These are phyloP conservation scores for Xenopus borealis DNA, from an alignment of 2,113 vertebrate genomes.

Conservation along the genomic window DNA sequence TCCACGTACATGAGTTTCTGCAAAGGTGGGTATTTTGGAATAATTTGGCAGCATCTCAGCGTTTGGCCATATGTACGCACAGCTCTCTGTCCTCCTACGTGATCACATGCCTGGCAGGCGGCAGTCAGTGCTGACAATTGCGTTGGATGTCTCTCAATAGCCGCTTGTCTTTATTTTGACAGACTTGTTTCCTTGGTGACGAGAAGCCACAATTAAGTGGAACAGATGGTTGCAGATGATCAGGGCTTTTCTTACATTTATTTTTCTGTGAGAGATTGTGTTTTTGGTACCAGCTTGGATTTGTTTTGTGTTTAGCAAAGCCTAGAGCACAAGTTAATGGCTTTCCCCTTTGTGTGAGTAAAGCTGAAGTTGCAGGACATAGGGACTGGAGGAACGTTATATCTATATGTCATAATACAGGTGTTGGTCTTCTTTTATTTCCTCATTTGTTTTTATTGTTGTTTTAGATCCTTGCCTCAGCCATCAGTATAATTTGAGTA, in stretches of 20 bases:
- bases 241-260: slow-evolving; percentile 12
- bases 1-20: too few relatives aligned
- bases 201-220: slow-evolving; percentile 24
- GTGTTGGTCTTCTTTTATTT: too few relatives aligned
- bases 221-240: slow-evolving; percentile 34
- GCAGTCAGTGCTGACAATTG: slow-evolving; percentile 6
- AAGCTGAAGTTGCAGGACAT: too few relatives aligned
- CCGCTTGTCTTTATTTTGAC: slow-evolving; percentile 3
- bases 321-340: too few relatives aligned
- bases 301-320: too few relatives aligned
- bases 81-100: slow-evolving; percentile 18
- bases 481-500: too few relatives aligned
- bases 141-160: slow-evolving; percentile 25
- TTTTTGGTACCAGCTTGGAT: background rate
- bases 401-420: too few relatives aligned
- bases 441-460: too few relatives aligned
- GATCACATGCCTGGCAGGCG: slow-evolving; percentile 25
- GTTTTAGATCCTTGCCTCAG: too few relatives aligned
- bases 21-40: too few relatives aligned
- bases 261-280: background rate
- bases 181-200: slow-evolving; percentile 42
- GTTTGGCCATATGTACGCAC: slow-evolving; percentile 9
- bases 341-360: too few relatives aligned
- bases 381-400: too few relatives aligned
- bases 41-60: background rate